A percentile compares a stretch with the other conserved stretches of the same genome.
phyloP scores from a whole-genome alignment of 2,797 vertebrate species.

The Cygnus olor region DNA sequence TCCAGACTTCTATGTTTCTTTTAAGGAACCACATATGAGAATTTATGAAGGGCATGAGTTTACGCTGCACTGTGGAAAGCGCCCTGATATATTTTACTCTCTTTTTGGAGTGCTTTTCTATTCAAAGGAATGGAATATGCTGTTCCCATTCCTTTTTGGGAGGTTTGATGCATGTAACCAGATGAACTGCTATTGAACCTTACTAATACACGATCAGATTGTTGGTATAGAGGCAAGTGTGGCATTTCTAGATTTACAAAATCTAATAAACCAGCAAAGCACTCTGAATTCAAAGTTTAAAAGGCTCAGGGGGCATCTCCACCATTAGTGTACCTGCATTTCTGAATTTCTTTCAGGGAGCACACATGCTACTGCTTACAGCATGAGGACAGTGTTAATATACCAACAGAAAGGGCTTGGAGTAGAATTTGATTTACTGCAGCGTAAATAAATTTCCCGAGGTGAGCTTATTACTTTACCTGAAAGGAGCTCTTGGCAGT shows the following conservation, averaged over 20 bases:
- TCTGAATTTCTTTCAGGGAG: neutral
- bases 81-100: neutral
- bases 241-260: neutral
- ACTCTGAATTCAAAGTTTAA: neutral
- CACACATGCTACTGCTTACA: neutral
- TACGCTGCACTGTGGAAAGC: neutral
- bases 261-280: neutral
- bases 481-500: neutral
- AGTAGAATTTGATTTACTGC: neutral
- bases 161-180: neutral
- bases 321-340: neutral
- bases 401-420: neutral
- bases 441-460: neutral
- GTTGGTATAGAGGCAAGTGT: neutral
- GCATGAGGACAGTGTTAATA: neutral
- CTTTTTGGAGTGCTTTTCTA: neutral
- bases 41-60: constrained; percentile 12
- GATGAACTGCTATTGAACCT: constrained; percentile 35
- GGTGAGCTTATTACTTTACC: neutral
- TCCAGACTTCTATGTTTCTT: neutral
- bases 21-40: neutral
- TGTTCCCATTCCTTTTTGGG: neutral
- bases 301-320: neutral
- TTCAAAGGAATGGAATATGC: constrained; percentile 17
- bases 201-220: neutral